phyloP scores from a whole-genome alignment of 2,113 vertebrate genomes.

The Glaucomys volans region DNA sequence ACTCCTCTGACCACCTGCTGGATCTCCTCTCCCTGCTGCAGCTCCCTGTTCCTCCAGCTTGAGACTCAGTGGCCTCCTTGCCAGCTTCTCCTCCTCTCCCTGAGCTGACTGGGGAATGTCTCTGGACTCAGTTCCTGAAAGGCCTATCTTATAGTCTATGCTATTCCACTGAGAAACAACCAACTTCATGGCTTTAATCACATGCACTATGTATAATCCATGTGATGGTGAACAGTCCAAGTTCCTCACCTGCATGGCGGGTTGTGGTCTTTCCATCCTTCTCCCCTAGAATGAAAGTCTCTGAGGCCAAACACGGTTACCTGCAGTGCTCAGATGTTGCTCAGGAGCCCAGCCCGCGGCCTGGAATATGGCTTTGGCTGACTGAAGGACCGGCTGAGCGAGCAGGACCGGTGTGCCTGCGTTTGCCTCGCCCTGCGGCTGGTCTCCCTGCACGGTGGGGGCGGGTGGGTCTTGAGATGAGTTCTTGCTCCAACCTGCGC shows the following conservation, averaged over 20 bases:
- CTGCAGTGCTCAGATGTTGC: not conserved
- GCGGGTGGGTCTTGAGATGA: not conserved
- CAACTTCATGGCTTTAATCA: not conserved
- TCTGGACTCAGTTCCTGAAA: not conserved
- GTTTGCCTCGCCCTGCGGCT: not conserved
- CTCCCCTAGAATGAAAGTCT: no score
- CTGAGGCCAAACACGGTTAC: not conserved
- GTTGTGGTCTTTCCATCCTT: not conserved
- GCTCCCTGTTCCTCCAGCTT: fast-evolving
- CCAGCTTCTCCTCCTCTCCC: not conserved
- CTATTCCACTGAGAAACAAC: not conserved
- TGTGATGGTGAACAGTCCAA: fast-evolving
- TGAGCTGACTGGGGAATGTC: not conserved
- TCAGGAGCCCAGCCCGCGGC: not conserved
- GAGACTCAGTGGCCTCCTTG: not conserved
- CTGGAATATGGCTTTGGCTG: not conserved
- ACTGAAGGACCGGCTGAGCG: not conserved
- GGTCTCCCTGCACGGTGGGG: not conserved
- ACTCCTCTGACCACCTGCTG: no score
- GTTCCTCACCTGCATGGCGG: not conserved
- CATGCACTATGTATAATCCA: fast-evolving
- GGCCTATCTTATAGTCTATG: not conserved
- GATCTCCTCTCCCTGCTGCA: not conserved
- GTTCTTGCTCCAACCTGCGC: not conserved
- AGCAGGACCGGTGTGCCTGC: not conserved